These are phyloP conservation scores for Paradoxurus hermaphroditus DNA, from an alignment of 2,113 vertebrate genomes.

Conservation along the genomic window DNA sequence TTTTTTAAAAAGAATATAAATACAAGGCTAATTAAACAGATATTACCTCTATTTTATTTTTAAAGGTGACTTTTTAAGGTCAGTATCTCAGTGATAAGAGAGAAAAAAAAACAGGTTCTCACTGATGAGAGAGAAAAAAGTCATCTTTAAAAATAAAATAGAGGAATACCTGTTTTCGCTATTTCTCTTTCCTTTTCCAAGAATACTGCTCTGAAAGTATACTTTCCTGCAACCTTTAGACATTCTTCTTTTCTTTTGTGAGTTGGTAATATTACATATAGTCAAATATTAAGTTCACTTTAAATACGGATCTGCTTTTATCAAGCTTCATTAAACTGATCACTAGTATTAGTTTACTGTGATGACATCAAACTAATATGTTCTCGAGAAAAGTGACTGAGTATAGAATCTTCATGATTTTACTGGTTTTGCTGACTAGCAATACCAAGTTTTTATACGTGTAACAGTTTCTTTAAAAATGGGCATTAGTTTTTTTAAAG, in stretches of 20 bases:
- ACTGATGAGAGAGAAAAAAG: no score
- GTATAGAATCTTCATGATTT: background rate
- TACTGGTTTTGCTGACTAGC: background rate
- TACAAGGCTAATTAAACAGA: background rate
- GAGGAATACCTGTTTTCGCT: background rate
- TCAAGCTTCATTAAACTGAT: background rate
- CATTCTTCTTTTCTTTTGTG: background rate
- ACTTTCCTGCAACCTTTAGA: background rate
- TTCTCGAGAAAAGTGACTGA: background rate
- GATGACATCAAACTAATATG: background rate
- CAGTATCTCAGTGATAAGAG: no score
- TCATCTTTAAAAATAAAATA: background rate
- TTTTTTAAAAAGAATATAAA: background rate
- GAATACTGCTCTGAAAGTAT: background rate
- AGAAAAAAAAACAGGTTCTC: no score
- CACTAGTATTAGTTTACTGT: background rate
- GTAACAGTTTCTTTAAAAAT: background rate
- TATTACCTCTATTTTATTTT: background rate
- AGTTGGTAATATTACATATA: background rate
- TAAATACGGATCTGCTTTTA: background rate
- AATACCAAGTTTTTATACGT: background rate
- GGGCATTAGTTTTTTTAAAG: background rate
- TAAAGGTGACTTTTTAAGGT: background rate
- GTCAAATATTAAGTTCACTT: background rate
- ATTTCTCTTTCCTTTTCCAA: background rate